Percentiles rank a stretch among this genome's conserved stretches.
Conservation (phyloP, 2,113 vertebrate genomes). For the Sylvilagus bachmani region DNA sequence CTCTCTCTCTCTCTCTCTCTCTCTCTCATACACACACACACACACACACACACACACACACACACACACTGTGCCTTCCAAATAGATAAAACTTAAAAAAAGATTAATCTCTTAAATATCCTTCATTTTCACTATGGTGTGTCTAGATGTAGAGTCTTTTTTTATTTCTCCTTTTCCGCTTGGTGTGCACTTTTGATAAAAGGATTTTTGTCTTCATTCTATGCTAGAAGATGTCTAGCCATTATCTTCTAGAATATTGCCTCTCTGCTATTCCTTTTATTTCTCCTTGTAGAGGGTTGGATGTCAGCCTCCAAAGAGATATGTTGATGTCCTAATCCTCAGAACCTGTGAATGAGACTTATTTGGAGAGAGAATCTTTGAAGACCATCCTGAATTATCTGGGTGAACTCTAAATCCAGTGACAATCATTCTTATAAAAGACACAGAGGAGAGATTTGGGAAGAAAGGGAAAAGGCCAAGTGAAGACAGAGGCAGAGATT, state of each 20-base stretch:
- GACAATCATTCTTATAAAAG: not conserved
- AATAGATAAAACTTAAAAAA: no score
- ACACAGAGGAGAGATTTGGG: not conserved
- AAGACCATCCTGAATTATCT: not conserved
- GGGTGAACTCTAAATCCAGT: not conserved
- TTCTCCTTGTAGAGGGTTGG: not conserved
- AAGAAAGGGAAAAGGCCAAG: not conserved
- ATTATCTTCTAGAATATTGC: not conserved
- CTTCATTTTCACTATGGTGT: not conserved
- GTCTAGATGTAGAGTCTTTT: not conserved
- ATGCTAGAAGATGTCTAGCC: not conserved
- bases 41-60: no score
- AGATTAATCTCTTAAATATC: not conserved
- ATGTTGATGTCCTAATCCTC: no score
- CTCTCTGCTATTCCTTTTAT: not conserved
- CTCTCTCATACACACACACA: no score
- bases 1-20: no score
- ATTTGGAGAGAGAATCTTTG: not conserved
- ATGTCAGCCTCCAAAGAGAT: not conserved
- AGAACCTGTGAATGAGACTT: not conserved
- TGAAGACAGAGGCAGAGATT: no score
- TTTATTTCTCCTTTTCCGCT: not conserved
- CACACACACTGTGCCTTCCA: no score
- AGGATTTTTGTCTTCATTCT: not conserved
- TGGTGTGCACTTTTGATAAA: not conserved